A percentile compares a stretch with the other conserved stretches of the same genome.
Evolutionary conservation across 2,888 invertebrate species (phyloP).

Genomic region (Drosophila kanekoi): DNA sequence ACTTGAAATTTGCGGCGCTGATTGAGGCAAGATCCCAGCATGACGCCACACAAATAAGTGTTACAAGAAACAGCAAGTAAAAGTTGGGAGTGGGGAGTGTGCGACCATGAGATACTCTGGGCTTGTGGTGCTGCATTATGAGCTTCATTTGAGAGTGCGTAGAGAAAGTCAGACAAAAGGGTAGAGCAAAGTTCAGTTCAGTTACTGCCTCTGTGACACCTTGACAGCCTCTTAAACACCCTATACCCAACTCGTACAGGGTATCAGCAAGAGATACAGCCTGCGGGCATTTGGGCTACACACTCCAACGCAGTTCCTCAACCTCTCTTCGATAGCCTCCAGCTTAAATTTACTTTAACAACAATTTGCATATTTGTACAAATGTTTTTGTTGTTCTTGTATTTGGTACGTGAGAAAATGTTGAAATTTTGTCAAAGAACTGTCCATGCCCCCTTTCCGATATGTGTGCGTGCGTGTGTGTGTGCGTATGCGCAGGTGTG

Average conservation of each 20-base stretch:
- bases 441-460: slow-evolving; percentile 1
- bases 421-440: slow-evolving; percentile 49
- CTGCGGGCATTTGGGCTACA: slow-evolving; percentile 38
- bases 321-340: not conserved
- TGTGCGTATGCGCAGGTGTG: slow-evolving; percentile 38
- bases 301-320: not conserved
- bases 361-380: slow-evolving; percentile 69
- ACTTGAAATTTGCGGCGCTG: slow-evolving; percentile 33
- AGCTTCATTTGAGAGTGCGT: not conserved
- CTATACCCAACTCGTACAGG: too few species aligned
- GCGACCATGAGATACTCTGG: not conserved
- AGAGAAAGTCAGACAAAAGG: not conserved
- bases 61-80: not conserved
- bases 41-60: slow-evolving; percentile 45
- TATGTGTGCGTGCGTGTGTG: not conserved
- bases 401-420: slow-evolving; percentile 74
- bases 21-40: slow-evolving; percentile 30
- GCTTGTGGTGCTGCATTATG: not conserved
- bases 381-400: slow-evolving; percentile 35
- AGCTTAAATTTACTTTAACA: slow-evolving; percentile 23
- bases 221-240: too few species aligned
- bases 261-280: slow-evolving; percentile 5
- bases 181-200: too few species aligned
- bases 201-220: too few species aligned
- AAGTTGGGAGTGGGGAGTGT: not conserved